Base-by-base conservation (phyloP, 2,888 invertebrate species). In the Muschampia plurimacula region DNA sequence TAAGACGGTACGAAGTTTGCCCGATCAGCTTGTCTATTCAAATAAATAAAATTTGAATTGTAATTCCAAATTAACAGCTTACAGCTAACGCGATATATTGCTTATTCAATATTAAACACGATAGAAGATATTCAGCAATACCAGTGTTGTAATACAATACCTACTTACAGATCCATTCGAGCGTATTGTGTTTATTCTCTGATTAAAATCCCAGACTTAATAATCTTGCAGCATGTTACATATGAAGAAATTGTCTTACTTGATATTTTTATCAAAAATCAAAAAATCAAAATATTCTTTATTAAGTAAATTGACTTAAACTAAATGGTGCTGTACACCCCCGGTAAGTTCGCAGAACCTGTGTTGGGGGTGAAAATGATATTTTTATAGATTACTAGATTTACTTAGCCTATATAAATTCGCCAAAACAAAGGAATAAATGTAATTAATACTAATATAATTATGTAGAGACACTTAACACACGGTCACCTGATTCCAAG, bases 121-220 rank as follows among this genome's bases (percentile, higher is more conserved):
- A 32, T 32, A 66, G 9, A 55, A 55, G 15, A 36, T 52, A 39
- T 66, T 66, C 28, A 6, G 32, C 55, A 67, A 67, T 67, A 55
- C 55, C 66, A 67, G 6, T 55, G 15, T 9, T 55, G 28, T 59
- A 67, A 67, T 67, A 8, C 59, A 59, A 67, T 13, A 67, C 28
- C 41, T 41, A 28, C 22, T 22, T 22, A 22, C 22, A 22, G 13
- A 59, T 15, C 28, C 67, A 67, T 10, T 57, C 67, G 57, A 66
- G 67, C 28, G 57, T 28, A 32, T 2, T 15, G 39, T 41, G 39
- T 8, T 22, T 22, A 52, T 55, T 52, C 55, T 39, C 41, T 67
- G 67, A 67, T 67, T 59, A 67, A 67, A 39, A 67, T 67, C 57
- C 36, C 57, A 44, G 57, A 57, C 44, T 28, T 28, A 59, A 67